These are phyloP conservation scores for Sebastes minor DNA, from an alignment of 2,797 vertebrate species.

Conservation along the genomic window DNA sequence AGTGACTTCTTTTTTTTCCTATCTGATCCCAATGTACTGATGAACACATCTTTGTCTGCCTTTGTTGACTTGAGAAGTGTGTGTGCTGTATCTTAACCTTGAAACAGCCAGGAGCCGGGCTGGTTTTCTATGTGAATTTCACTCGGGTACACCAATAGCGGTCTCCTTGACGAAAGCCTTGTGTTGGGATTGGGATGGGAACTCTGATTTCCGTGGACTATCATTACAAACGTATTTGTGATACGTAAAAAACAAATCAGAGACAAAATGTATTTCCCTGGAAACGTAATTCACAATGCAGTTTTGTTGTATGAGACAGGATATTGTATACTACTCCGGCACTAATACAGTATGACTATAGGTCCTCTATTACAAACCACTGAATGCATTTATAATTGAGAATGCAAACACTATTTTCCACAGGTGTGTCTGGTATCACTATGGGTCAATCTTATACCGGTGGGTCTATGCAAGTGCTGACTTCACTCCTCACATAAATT, in stretches of 20 bases:
- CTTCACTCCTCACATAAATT: neutral
- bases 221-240: no score
- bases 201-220: no score
- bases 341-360: neutral
- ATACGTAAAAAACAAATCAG: no score
- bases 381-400: neutral
- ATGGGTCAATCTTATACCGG: neutral
- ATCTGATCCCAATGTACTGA: neutral
- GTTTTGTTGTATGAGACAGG: neutral
- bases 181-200: neutral
- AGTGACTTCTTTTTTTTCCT: neutral
- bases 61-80: neutral
- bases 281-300: no score
- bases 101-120: neutral
- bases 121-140: no score
- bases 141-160: no score
- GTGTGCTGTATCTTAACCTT: neutral
- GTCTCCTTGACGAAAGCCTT: neutral
- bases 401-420: neutral
- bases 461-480: neutral
- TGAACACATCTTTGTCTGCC: neutral
- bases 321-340: neutral
- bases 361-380: neutral
- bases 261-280: no score
- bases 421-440: neutral